A percentile compares a stretch with the other conserved stretches of the same genome.
Evolutionary conservation across 92 coral and sea anemone species (phyloP).

Genomic region (Bergia puertoricense): DNA sequence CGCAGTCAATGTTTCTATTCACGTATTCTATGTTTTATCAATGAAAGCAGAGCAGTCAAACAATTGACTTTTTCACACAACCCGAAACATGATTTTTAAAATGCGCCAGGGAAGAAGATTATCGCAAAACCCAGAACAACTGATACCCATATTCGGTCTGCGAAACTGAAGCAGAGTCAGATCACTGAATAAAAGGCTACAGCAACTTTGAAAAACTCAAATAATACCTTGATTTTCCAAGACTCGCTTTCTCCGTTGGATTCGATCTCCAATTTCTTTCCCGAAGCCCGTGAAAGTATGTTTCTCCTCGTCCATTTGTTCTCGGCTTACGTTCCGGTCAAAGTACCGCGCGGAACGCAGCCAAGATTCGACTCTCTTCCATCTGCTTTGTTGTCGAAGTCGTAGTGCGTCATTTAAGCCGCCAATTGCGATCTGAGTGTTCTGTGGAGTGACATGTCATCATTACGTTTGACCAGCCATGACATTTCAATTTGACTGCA

Average conservation of each 20-base stretch:
- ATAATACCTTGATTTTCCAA: constrained; percentile 41
- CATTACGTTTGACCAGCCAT: constrained; percentile 11
- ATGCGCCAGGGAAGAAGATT: neutral
- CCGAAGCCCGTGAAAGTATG: constrained; percentile 6
- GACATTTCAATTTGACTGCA: constrained; percentile 34
- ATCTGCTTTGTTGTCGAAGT: constrained; percentile 16
- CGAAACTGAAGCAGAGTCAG: constrained; percentile 32
- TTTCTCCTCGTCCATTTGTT: constrained; percentile 10
- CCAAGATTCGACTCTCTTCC: neutral
- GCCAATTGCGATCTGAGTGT: constrained; percentile 26
- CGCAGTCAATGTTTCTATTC: neutral
- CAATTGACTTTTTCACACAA: neutral
- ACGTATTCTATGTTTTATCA: neutral
- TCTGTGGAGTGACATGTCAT: constrained; percentile 19
- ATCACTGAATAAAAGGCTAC: neutral
- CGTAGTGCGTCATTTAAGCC: constrained; percentile 35
- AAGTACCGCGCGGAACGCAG: constrained; percentile 26
- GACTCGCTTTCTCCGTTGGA: constrained; percentile 24
- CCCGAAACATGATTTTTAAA: neutral
- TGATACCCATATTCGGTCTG: neutral
- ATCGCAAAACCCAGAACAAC: neutral
- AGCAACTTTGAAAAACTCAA: neutral
- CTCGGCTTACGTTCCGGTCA: constrained; percentile 29
- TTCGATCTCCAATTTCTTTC: neutral
- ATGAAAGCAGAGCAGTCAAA: neutral